These are phyloP conservation scores for Pipistrellus pygmaeus DNA, from an alignment of 2,797 vertebrate species.

Conservation along the genomic window DNA sequence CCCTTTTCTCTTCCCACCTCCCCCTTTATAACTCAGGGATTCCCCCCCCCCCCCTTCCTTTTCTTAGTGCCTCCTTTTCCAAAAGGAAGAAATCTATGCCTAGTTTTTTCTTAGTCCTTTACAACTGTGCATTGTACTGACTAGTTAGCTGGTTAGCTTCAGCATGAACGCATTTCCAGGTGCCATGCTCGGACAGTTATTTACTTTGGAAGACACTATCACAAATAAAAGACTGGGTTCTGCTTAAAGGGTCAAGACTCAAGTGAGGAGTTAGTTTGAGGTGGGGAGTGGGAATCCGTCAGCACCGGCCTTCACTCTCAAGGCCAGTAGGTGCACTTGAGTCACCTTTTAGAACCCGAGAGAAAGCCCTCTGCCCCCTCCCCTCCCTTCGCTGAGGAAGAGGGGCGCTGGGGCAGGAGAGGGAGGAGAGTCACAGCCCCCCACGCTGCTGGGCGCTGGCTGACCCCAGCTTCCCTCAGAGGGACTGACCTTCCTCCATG, in stretches of 20 bases:
- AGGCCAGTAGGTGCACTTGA: not conserved
- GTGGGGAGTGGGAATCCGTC: not conserved
- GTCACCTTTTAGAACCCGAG: not conserved
- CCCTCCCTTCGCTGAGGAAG: not conserved
- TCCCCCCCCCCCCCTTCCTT: not conserved
- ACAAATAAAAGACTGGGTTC: not conserved
- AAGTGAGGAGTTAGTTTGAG: not conserved
- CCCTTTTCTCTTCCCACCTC: not conserved
- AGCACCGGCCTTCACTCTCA: not conserved
- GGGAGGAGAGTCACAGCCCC: not conserved
- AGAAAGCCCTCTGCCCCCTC: not conserved
- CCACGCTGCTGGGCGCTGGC: not conserved
- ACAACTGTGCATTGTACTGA: not conserved
- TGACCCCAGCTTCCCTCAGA: not conserved
- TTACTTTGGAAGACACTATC: conserved; percentile 9
- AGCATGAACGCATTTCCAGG: not conserved
- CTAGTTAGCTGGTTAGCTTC: not conserved
- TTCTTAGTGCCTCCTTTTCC: not conserved
- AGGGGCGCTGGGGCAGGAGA: not conserved
- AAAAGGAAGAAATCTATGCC: not conserved
- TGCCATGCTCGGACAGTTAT: not conserved
- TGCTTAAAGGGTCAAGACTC: not conserved
- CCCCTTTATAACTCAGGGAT: not conserved
- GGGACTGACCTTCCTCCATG: not conserved
- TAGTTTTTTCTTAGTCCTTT: not conserved